phyloP scores from a whole-genome alignment of 2,113 vertebrate species.

The Pitta sordida region DNA sequence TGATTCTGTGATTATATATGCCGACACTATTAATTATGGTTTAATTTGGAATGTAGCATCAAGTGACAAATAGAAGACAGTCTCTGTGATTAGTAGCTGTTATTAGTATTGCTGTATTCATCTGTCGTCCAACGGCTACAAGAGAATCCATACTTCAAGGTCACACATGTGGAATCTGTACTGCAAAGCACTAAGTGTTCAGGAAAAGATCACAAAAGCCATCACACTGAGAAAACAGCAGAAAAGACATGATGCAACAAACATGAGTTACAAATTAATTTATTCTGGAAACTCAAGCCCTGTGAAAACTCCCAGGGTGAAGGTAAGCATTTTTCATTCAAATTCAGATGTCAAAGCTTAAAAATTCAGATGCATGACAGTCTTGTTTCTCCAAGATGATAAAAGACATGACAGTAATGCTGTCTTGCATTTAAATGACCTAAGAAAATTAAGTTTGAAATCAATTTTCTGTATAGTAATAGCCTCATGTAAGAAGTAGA shows the following conservation, averaged over 20 bases:
- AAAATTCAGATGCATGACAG: neutral
- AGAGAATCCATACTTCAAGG: neutral
- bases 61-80: neutral
- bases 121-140: neutral
- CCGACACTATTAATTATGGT: too few species aligned
- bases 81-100: neutral
- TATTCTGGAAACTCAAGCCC: neutral
- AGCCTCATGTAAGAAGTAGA: neutral
- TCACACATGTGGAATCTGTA: neutral
- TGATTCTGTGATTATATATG: too few species aligned
- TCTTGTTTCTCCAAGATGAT: neutral
- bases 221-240: neutral
- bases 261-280: neutral
- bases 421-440: neutral
- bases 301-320: neutral
- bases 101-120: neutral
- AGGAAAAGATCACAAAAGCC: neutral
- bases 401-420: neutral
- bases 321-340: neutral
- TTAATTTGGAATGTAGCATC: neutral
- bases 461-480: neutral
- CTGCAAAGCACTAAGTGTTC: neutral
- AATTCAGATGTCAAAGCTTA: neutral
- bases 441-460: neutral
- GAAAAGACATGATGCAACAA: accelerated